Percentiles rank a stretch among this genome's conserved stretches.
Evolutionary conservation across 2,113 vertebrate species (phyloP).

Genomic region (Solea senegalensis): DNA sequence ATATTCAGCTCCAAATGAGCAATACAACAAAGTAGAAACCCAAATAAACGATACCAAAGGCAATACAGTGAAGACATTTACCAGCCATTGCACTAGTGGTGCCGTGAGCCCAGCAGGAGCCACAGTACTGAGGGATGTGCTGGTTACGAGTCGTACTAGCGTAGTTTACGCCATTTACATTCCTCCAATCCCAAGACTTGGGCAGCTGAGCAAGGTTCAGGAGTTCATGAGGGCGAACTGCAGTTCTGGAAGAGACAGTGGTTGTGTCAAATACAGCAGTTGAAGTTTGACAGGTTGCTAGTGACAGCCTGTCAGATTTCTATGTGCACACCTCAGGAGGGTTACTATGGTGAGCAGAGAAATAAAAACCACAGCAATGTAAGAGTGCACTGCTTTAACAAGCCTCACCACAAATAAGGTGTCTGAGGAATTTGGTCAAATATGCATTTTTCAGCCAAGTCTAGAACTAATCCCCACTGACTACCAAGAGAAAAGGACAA

Average conservation of each 20-base stretch:
- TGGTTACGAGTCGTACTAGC: conserved; percentile 89
- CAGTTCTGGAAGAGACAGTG: conserved; percentile 41
- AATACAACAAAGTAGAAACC: too few species aligned
- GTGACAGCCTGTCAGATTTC: not conserved
- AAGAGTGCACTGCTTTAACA: not conserved
- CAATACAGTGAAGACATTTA: conserved; percentile 33
- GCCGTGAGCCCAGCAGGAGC: conserved; percentile 93
- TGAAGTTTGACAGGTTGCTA: not conserved
- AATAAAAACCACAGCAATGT: not conserved
- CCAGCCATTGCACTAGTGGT: conserved; percentile 91
- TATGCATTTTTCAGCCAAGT: not conserved
- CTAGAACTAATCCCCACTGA: not conserved
- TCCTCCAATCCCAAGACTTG: conserved; percentile 90
- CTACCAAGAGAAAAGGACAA: not conserved
- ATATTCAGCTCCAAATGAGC: too few species aligned
- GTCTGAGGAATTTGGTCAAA: not conserved
- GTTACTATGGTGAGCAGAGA: not conserved
- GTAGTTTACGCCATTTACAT: conserved; percentile 84
- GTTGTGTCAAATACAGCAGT: not conserved
- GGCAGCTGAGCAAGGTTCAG: conserved; percentile 77
- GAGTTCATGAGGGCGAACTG: conserved; percentile 83
- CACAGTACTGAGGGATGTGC: conserved; percentile 93
- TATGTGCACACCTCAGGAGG: not conserved
- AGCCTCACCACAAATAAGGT: not conserved
- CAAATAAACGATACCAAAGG: too few species aligned